phyloP scores from a whole-genome alignment of 2,888 invertebrate genomes.

The Petrolisthes cinctipes region DNA sequence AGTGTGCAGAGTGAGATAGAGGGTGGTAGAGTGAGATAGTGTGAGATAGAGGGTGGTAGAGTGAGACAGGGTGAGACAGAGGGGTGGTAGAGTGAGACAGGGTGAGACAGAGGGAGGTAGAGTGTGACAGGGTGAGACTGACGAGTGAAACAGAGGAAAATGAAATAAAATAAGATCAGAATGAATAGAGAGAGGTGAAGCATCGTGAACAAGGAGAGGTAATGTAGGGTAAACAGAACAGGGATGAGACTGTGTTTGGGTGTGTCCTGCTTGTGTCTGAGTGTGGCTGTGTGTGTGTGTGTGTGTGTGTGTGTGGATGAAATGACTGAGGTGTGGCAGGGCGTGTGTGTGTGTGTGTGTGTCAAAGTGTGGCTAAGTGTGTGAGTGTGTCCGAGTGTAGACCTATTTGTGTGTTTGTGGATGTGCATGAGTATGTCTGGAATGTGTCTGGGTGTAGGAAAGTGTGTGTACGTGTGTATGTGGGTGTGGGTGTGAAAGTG shows the following conservation, averaged over 20 bases:
- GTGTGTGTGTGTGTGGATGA: conserved; percentile 6
- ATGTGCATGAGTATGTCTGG: background rate
- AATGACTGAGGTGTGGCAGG: too few species aligned
- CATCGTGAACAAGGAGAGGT: background rate
- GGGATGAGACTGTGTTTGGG: background rate
- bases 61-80: too few species aligned
- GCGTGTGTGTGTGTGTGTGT: too few species aligned
- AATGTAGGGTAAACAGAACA: background rate
- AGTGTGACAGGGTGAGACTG: background rate
- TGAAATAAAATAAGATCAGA: background rate
- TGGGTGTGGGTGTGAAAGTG: too few species aligned
- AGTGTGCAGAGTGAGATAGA: background rate
- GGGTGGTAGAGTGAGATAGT: background rate
- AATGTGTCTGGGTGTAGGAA: background rate
- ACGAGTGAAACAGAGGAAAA: background rate
- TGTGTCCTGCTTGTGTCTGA: too few species aligned
- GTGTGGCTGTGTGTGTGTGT: background rate
- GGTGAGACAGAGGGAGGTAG: conserved; percentile 24
- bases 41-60: background rate
- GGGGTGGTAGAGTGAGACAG: conserved; percentile 1
- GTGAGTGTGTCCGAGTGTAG: background rate
- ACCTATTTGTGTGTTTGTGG: background rate
- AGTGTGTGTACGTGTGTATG: conserved; percentile 1
- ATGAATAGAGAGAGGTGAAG: background rate
- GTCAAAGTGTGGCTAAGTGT: background rate